These are phyloP conservation scores for Nibea albiflora DNA, from an alignment of 2,113 vertebrate species.

Conservation along the genomic window DNA sequence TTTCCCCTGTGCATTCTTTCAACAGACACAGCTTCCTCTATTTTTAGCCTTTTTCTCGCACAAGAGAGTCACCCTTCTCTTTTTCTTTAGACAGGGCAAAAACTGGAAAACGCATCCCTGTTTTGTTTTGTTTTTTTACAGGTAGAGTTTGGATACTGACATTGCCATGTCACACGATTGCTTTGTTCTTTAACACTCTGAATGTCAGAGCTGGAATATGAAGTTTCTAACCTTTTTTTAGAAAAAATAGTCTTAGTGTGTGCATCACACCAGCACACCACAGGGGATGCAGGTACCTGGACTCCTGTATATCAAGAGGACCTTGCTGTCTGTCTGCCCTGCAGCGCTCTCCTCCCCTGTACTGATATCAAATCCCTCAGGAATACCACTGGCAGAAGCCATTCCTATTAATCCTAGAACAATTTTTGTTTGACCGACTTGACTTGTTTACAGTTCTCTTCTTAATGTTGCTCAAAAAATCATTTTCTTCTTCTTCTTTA, in stretches of 20 bases:
- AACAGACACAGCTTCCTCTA: background rate
- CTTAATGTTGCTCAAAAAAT: background rate
- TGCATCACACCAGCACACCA: background rate
- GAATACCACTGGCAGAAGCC: constrained; percentile 4
- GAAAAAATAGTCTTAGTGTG: background rate
- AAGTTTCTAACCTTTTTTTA: background rate
- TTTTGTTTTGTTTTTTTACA: background rate
- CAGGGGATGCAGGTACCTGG: constrained; percentile 1
- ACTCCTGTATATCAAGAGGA: background rate
- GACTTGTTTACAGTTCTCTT: background rate
- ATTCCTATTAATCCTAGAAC: constrained; percentile 16
- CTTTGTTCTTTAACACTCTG: background rate
- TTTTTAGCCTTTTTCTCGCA: constrained; percentile 13
- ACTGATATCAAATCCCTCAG: background rate
- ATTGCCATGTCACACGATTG: background rate
- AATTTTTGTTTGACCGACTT: background rate
- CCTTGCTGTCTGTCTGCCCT: constrained; percentile 2
- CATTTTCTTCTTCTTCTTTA: background rate
- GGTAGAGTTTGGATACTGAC: background rate
- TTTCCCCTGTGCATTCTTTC: background rate
- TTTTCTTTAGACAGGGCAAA: background rate
- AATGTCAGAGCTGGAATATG: background rate
- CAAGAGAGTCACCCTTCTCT: background rate
- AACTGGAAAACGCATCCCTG: background rate
- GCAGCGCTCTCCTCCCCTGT: background rate